Evolutionary conservation across 1,140 invertebrate genomes (phyloP).

Genomic region (Penaeus vannamei): DNA sequence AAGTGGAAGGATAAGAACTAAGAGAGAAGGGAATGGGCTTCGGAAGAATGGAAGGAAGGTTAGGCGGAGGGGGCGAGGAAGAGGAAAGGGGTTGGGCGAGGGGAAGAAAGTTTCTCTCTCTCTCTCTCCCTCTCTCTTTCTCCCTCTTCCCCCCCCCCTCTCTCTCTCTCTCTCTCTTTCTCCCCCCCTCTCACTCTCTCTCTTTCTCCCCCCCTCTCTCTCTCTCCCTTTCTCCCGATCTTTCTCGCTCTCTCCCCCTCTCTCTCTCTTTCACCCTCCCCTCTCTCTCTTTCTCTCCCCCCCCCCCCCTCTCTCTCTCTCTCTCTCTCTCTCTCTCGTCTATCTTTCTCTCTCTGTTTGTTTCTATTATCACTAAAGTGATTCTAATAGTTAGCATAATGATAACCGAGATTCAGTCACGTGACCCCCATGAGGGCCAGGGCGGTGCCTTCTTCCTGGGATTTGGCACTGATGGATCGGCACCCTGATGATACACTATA

Average conservation of each 20-base stretch:
- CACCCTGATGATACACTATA: no score
- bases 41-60: no score
- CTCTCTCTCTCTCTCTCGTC: background rate
- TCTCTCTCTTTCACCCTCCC: background rate
- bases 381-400: no score
- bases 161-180: slow-evolving; percentile 19
- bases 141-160: background rate
- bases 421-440: no score
- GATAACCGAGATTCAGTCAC: no score
- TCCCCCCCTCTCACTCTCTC: slow-evolving; percentile 19
- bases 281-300: slow-evolving; percentile 20
- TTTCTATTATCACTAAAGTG: no score
- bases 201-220: background rate
- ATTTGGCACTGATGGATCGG: no score
- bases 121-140: background rate
- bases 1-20: no score
- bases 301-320: slow-evolving; percentile 26
- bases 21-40: no score
- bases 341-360: background rate
- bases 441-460: no score
- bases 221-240: background rate
- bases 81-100: no score
- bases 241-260: background rate
- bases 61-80: no score
- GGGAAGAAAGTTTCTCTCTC: background rate